Percentiles rank a stretch among this genome's conserved stretches.
Evolutionary conservation across 2,113 vertebrate genomes (phyloP).

Genomic region (Tonatia bakeri): DNA sequence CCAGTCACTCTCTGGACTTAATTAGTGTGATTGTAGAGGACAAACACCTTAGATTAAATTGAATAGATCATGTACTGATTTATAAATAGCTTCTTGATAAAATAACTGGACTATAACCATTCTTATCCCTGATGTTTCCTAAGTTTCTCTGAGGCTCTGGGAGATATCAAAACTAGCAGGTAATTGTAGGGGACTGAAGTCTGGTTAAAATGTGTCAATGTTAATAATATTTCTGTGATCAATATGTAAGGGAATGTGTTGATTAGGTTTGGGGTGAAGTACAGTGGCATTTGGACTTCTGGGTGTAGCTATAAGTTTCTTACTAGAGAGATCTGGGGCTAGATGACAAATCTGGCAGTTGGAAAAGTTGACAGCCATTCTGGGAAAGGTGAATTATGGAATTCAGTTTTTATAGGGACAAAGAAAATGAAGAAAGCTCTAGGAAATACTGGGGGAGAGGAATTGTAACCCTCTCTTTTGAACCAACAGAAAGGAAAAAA

Average conservation of each 20-base stretch:
- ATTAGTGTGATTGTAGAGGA: constrained; percentile 17
- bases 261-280: background rate
- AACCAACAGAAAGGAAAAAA: background rate
- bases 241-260: background rate
- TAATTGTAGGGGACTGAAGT: background rate
- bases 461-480: background rate
- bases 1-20: background rate
- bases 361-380: background rate
- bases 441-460: background rate
- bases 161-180: background rate
- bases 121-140: background rate
- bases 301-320: background rate
- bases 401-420: background rate
- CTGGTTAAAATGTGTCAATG: background rate
- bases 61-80: background rate
- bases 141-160: background rate
- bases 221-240: background rate
- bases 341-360: background rate
- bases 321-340: background rate
- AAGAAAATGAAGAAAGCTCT: background rate
- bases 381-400: background rate
- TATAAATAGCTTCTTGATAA: background rate
- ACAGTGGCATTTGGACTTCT: background rate
- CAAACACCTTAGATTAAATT: background rate
- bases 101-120: background rate